A percentile compares a stretch with the other conserved stretches of the same genome.
phyloP scores from a whole-genome alignment of 2,113 vertebrate species.

The Pantherophis guttatus region DNA sequence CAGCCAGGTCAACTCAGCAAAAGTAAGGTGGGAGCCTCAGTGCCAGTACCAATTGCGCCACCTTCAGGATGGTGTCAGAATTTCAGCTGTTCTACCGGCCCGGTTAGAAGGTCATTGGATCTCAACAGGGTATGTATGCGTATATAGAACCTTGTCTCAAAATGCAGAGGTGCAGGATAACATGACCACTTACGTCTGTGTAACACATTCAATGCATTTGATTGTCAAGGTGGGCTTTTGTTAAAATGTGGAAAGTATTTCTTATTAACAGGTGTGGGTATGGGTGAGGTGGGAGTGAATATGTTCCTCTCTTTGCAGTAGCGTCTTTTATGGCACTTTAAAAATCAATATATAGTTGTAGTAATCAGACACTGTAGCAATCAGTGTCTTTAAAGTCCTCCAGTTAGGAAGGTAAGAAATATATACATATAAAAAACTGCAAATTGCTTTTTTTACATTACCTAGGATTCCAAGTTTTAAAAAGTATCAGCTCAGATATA shows the following conservation, averaged over 20 bases:
- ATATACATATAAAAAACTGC: neutral
- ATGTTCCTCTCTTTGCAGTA: too few relatives aligned
- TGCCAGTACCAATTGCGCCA: conserved; percentile 75
- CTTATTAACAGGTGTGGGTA: neutral
- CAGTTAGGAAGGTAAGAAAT: neutral
- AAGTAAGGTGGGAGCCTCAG: conserved; percentile 71
- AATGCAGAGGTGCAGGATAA: neutral
- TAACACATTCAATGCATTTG: neutral
- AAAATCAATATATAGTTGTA: neutral
- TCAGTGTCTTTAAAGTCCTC: neutral
- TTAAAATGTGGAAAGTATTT: neutral
- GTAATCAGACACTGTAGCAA: neutral
- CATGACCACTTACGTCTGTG: neutral
- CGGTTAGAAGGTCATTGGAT: conserved; percentile 84
- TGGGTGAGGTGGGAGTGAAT: too few relatives aligned
- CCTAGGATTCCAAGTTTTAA: neutral
- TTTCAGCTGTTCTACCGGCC: conserved; percentile 74
- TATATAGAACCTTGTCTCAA: neutral
- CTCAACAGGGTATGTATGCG: conserved; percentile 82
- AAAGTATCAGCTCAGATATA: neutral
- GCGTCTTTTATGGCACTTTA: neutral
- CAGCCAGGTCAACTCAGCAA: conserved; percentile 52
- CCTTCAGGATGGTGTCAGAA: conserved; percentile 70
- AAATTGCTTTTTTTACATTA: neutral
- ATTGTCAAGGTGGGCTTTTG: neutral